Conservation (phyloP, 2,797 vertebrate species). For the Leontocebus nigricollis region DNA sequence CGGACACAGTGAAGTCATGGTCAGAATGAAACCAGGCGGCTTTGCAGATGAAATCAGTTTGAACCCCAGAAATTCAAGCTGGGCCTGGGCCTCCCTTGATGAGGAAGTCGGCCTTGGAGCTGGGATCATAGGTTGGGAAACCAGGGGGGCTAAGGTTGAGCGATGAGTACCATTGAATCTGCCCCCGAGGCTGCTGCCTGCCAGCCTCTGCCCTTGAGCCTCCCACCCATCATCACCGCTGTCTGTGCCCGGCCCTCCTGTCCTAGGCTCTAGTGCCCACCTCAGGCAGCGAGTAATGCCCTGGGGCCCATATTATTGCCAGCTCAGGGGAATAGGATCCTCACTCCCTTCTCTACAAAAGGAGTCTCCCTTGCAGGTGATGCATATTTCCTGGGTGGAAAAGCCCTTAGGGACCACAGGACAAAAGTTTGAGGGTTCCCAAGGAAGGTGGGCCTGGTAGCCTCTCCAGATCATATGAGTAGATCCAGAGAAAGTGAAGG, state of each 20-base stretch:
- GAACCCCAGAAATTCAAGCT: neutral
- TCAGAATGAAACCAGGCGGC: neutral
- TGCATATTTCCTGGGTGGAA: neutral
- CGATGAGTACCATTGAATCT: accelerated
- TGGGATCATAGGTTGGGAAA: neutral
- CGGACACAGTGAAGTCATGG: neutral
- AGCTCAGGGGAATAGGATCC: neutral
- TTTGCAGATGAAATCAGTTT: neutral
- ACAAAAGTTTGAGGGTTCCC: neutral
- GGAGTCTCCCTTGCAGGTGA: neutral
- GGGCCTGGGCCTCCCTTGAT: neutral
- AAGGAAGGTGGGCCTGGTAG: neutral
- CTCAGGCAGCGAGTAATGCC: neutral
- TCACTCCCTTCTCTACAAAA: neutral
- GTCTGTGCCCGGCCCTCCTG: neutral
- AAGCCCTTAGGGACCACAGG: neutral
- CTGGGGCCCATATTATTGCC: accelerated
- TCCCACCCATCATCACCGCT: accelerated
- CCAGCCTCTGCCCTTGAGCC: neutral
- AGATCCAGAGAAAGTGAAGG: neutral
- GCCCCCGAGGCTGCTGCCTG: neutral
- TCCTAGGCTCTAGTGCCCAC: no score
- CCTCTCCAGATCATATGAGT: neutral
- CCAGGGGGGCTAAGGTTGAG: neutral
- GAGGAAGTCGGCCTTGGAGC: accelerated